Evolutionary conservation across 2,113 vertebrate genomes (phyloP).

Genomic region (Psophia crepitans): DNA sequence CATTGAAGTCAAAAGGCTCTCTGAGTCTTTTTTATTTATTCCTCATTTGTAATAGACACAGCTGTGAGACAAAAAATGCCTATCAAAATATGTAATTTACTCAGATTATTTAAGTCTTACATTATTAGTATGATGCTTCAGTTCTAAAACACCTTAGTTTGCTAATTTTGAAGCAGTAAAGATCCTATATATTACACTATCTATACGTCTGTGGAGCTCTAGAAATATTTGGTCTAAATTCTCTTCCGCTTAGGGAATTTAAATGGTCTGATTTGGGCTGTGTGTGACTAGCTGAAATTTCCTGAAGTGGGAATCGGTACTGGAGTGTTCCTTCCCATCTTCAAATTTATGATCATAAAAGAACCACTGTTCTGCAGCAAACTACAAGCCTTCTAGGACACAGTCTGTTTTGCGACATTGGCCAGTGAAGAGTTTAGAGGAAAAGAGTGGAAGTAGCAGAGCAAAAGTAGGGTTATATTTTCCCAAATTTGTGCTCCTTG

Average conservation of each 20-base stretch:
- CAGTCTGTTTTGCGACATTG: neutral
- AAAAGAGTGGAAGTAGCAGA: neutral
- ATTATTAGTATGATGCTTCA: neutral
- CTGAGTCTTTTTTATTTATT: neutral
- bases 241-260: neutral
- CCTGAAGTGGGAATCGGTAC: neutral
- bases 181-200: neutral
- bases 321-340: neutral
- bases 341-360: neutral
- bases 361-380: neutral
- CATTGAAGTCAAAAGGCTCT: neutral
- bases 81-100: rapidly evolving
- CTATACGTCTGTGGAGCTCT: neutral
- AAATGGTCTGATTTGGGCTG: neutral
- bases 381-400: neutral
- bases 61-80: neutral
- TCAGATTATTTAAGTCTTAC: neutral
- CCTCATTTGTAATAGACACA: neutral
- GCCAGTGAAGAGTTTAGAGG: neutral
- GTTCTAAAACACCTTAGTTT: neutral
- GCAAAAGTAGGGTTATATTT: neutral
- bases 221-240: neutral
- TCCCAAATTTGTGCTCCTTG: neutral
- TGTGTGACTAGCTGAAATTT: neutral
- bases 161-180: neutral